A percentile compares a stretch with the other conserved stretches of the same genome.
These are phyloP conservation scores for Motacilla alba DNA, from an alignment of 2,113 vertebrate species.

Conservation along the genomic window DNA sequence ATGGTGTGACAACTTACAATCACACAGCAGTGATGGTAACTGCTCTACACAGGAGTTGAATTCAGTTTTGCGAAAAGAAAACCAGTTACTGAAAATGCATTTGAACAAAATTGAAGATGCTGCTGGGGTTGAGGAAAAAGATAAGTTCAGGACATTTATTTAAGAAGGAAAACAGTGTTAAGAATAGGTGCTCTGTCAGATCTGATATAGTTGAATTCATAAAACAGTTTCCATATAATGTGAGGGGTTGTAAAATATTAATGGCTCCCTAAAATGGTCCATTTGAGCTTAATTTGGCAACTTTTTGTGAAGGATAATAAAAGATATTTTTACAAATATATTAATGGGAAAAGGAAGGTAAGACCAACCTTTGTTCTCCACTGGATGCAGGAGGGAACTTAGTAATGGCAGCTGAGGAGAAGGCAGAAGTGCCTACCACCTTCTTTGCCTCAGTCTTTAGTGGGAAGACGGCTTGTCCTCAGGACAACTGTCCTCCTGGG, in stretches of 20 bases:
- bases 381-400: rapidly evolving
- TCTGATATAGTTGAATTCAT: background rate
- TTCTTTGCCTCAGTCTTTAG: background rate
- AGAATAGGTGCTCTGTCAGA: background rate
- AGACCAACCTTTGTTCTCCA: background rate
- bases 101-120: background rate
- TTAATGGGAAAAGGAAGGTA: background rate
- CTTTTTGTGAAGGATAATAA: background rate
- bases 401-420: background rate
- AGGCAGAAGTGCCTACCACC: rapidly evolving
- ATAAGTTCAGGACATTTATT: background rate
- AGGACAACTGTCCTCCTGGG: background rate
- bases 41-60: background rate
- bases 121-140: background rate
- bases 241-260: background rate
- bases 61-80: background rate
- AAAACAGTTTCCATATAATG: background rate
- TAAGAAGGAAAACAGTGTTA: background rate
- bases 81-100: background rate
- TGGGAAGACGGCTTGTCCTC: rapidly evolving
- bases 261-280: background rate
- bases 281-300: background rate
- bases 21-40: background rate
- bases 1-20: background rate
- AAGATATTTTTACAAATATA: background rate